Percentiles rank a stretch among this genome's conserved stretches.
Evolutionary conservation across 2,797 vertebrate species (phyloP).

Genomic region (Propithecus deckenii): DNA sequence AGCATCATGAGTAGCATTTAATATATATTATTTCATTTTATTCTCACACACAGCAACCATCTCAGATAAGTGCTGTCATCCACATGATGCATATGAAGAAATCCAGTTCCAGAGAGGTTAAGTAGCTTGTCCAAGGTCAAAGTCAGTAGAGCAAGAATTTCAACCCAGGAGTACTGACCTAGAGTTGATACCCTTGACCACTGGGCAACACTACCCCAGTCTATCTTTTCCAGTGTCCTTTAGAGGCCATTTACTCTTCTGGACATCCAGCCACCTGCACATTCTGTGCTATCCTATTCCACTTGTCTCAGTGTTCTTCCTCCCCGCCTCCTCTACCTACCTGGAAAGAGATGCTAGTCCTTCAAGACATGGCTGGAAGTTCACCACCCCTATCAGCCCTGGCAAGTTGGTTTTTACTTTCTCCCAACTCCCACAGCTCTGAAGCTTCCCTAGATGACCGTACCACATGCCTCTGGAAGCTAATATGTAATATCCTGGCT

Average conservation of each 20-base stretch:
- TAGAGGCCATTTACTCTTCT: no score
- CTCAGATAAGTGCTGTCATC: not conserved
- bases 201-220: no score
- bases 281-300: not conserved
- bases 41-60: not conserved
- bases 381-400: not conserved
- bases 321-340: not conserved
- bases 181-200: not conserved
- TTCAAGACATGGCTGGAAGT: not conserved
- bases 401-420: not conserved
- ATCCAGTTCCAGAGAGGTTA: not conserved
- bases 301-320: not conserved
- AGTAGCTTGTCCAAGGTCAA: not conserved
- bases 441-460: fast-evolving
- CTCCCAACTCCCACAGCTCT: not conserved
- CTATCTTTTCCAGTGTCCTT: fast-evolving
- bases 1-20: fast-evolving
- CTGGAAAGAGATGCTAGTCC: not conserved
- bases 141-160: not conserved
- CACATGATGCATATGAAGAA: not conserved
- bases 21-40: not conserved
- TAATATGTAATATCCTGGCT: not conserved
- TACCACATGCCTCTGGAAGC: not conserved
- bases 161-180: not conserved
- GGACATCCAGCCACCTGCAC: fast-evolving